A percentile compares a stretch with the other conserved stretches of the same genome.
These are phyloP conservation scores for Palythoa grandis DNA, from an alignment of 92 coral and sea anemone species.

Conservation along the genomic window DNA sequence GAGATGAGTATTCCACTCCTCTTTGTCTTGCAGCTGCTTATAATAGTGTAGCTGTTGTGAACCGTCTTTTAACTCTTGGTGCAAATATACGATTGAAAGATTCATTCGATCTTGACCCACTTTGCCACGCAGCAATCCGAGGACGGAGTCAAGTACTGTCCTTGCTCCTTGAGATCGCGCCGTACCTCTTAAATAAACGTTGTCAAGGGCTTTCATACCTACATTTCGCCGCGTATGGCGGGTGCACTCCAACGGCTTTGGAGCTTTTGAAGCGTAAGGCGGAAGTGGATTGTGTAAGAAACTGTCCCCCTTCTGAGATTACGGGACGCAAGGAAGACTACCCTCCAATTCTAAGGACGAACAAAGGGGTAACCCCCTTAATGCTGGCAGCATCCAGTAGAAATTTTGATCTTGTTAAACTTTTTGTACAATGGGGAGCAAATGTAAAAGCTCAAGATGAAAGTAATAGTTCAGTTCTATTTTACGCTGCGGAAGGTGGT, in stretches of 20 bases:
- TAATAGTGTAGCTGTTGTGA: conserved; percentile 9
- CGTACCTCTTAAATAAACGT: conserved; percentile 30
- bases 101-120: conserved; percentile 30
- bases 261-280: conserved; percentile 24
- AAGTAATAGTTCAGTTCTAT: conserved; percentile 27
- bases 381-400: conserved; percentile 43
- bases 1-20: conserved; percentile 31
- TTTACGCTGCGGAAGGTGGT: conserved; percentile 42
- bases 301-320: conserved; percentile 19
- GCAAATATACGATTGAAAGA: conserved; percentile 35
- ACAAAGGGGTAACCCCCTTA: conserved; percentile 34
- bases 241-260: conserved; percentile 10
- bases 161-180: neutral
- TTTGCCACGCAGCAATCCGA: conserved; percentile 37
- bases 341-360: conserved; percentile 33
- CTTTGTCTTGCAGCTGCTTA: conserved; percentile 43
- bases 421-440: conserved; percentile 33
- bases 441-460: conserved; percentile 36
- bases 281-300: conserved; percentile 25
- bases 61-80: conserved; percentile 14
- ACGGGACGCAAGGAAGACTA: conserved; percentile 36
- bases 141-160: conserved; percentile 21
- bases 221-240: conserved; percentile 41
- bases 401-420: conserved; percentile 22
- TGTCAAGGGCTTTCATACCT: conserved; percentile 42